These are phyloP conservation scores for Neoascia interrupta DNA, from an alignment of 2,888 invertebrate species.

Conservation along the genomic window DNA sequence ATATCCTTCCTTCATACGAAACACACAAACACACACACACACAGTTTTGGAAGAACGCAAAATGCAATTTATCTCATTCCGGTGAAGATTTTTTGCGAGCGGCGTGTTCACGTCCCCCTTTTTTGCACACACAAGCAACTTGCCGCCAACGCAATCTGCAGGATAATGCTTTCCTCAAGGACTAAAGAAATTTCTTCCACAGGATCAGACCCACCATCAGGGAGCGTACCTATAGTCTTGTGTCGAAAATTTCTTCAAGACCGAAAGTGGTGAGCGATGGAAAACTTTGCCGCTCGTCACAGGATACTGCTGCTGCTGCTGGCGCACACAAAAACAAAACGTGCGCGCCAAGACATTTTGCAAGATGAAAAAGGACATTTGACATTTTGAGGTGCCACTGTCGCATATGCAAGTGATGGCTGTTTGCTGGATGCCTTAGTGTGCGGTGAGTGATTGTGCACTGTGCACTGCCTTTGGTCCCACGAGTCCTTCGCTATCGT, in stretches of 20 bases:
- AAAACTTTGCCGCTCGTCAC: slow-evolving; percentile 48
- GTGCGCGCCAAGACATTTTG: slow-evolving; percentile 3
- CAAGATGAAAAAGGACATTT: slow-evolving; percentile 36
- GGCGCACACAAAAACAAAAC: slow-evolving; percentile 29
- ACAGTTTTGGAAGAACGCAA: slow-evolving; percentile 37
- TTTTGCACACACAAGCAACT: not conserved
- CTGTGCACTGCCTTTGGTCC: not conserved
- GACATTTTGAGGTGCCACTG: slow-evolving; percentile 65
- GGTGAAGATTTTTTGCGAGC: slow-evolving; percentile 17
- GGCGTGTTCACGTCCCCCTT: too few species aligned
- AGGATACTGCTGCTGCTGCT: not conserved
- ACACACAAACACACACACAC: slow-evolving; percentile 18
- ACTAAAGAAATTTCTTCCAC: slow-evolving; percentile 27
- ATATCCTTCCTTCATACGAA: slow-evolving; percentile 33
- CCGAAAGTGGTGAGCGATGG: slow-evolving; percentile 22
- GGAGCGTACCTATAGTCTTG: slow-evolving; percentile 42
- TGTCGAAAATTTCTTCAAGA: slow-evolving; percentile 45
- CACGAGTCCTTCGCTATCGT: slow-evolving; percentile 20
- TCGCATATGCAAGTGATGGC: slow-evolving; percentile 55
- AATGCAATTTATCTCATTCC: slow-evolving; percentile 66
- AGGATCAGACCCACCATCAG: slow-evolving; percentile 12
- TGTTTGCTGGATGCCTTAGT: too few species aligned
- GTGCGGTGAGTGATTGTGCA: slow-evolving; percentile 8
- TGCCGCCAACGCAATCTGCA: slow-evolving; percentile 46
- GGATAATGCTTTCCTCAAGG: slow-evolving; percentile 60